Conservation (phyloP, 2,888 invertebrate species). For the Hoplodrina blanda region DNA sequence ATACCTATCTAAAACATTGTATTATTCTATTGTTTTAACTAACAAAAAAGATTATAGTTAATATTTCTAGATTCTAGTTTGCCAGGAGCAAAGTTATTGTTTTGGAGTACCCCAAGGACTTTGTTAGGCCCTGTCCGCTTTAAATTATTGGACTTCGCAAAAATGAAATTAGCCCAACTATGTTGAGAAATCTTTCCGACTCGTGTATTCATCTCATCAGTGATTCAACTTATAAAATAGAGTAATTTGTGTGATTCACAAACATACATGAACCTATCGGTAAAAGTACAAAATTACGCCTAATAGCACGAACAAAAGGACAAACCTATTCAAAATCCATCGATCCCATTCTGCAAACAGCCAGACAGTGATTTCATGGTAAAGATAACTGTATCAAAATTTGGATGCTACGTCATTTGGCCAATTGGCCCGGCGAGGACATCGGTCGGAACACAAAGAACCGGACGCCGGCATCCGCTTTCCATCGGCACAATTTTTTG, state of each 20-base stretch:
- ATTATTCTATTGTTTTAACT: background rate
- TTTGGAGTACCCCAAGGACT: slow-evolving; percentile 13
- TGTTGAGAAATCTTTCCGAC: background rate
- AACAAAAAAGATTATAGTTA: background rate
- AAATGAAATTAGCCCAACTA: background rate
- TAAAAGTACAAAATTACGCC: slow-evolving; percentile 52
- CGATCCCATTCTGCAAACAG: slow-evolving; percentile 69
- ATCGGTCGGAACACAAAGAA: slow-evolving; percentile 83
- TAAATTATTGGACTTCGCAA: background rate
- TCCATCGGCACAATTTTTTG: slow-evolving; percentile 86
- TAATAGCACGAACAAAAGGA: slow-evolving; percentile 49
- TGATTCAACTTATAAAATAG: slow-evolving; percentile 2
- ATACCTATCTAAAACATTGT: background rate
- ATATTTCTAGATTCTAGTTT: background rate
- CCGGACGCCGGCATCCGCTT: slow-evolving; percentile 86
- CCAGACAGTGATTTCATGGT: slow-evolving; percentile 80
- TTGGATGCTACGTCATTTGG: slow-evolving; percentile 81
- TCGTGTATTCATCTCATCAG: background rate
- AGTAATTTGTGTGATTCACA: slow-evolving; percentile 24
- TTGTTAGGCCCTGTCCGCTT: background rate
- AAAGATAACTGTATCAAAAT: slow-evolving; percentile 86
- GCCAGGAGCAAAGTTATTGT: background rate
- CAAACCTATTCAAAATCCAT: slow-evolving; percentile 60
- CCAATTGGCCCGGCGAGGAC: slow-evolving; percentile 85
- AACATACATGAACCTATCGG: slow-evolving; percentile 15